phyloP scores from a whole-genome alignment of 2,113 vertebrate species.

The Spizaetus ornatus region DNA sequence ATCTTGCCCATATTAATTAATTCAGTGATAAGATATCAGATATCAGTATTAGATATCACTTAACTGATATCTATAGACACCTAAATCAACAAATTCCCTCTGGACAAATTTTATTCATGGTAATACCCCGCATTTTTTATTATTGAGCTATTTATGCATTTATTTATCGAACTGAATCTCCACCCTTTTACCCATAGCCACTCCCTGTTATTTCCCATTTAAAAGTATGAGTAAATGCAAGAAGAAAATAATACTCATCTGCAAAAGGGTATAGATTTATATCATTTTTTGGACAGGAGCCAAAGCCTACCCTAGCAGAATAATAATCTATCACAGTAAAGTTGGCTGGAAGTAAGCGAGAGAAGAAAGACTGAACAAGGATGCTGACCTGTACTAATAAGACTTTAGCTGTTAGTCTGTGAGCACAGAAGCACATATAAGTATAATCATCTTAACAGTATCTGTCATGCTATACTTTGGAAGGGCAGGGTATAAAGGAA shows the following conservation, averaged over 20 bases:
- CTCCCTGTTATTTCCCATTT: background rate
- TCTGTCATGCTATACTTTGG: conserved; percentile 10
- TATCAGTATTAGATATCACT: background rate
- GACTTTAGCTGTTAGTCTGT: background rate
- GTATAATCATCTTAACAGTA: conserved; percentile 37
- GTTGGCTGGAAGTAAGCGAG: background rate
- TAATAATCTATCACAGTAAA: background rate
- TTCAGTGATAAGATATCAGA: background rate
- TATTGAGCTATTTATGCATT: background rate
- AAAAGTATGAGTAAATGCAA: background rate
- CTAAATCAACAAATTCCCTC: background rate
- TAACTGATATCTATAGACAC: background rate
- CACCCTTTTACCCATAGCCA: background rate
- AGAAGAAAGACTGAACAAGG: background rate
- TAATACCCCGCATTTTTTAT: background rate
- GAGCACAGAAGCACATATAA: background rate
- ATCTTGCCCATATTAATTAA: background rate
- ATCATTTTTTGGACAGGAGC: background rate
- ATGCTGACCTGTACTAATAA: background rate
- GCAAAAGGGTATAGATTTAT: background rate
- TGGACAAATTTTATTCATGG: background rate
- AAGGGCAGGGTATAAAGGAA: background rate
- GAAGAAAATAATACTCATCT: background rate
- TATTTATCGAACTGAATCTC: background rate
- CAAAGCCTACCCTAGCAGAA: background rate